phyloP scores from a whole-genome alignment of 2,797 vertebrate genomes.

The Linurgus olivaceus region DNA sequence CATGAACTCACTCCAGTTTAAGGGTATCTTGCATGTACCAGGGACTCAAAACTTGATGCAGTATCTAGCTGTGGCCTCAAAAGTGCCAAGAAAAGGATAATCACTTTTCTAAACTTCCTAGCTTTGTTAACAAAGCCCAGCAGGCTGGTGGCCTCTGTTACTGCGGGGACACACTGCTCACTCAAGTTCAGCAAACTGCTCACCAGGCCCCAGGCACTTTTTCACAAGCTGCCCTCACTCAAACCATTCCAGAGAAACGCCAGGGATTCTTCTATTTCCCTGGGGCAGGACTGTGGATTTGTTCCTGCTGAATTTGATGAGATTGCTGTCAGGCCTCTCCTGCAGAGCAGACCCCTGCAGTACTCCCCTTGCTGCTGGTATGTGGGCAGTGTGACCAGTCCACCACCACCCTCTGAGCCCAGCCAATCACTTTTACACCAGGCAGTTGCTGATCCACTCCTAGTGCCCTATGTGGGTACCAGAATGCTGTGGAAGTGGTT shows the following conservation, averaged over 20 bases:
- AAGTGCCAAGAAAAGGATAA: background rate
- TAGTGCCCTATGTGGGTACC: background rate
- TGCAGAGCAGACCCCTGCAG: background rate
- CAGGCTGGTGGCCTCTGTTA: accelerated
- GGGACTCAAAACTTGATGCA: background rate
- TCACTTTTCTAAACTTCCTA: background rate
- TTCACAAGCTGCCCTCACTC: background rate
- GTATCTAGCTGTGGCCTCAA: background rate
- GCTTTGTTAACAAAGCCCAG: background rate
- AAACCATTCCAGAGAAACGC: background rate
- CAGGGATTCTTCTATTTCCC: background rate
- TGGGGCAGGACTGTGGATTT: background rate
- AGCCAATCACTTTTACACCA: background rate
- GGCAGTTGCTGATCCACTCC: background rate
- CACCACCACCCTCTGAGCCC: background rate
- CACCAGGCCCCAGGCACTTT: accelerated
- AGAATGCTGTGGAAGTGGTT: background rate
- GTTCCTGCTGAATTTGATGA: background rate
- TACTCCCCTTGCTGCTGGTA: background rate
- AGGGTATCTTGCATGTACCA: background rate
- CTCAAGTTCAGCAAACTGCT: background rate
- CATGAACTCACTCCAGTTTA: background rate
- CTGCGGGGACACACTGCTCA: background rate
- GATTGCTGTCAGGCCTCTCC: background rate
- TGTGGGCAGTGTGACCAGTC: accelerated